Evolutionary conservation across 2,113 vertebrate genomes (phyloP).

Genomic region (Donacobius atricapilla): DNA sequence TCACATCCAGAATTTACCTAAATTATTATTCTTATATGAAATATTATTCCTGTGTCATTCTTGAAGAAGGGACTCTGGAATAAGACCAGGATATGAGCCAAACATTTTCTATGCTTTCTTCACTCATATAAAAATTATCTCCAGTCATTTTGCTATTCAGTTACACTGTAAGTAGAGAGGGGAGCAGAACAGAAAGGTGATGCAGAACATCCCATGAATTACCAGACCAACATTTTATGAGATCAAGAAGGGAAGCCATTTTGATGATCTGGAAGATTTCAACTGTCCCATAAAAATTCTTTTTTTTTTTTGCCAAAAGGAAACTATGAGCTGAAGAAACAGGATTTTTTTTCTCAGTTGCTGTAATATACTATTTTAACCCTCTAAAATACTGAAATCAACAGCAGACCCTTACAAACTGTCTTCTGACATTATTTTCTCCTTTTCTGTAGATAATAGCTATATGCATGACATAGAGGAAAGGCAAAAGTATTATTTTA

Average conservation of each 20-base stretch:
- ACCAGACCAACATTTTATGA: neutral
- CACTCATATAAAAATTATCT: neutral
- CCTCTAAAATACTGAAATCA: neutral
- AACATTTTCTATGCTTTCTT: neutral
- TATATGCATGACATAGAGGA: neutral
- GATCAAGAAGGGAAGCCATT: neutral
- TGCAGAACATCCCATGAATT: neutral
- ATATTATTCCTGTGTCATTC: neutral
- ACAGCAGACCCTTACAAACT: neutral
- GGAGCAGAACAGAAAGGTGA: neutral
- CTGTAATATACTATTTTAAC: neutral
- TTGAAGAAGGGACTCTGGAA: neutral
- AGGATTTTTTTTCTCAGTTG: neutral
- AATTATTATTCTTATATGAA: neutral
- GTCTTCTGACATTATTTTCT: neutral
- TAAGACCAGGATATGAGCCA: neutral
- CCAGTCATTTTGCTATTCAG: neutral
- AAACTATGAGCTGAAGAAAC: neutral
- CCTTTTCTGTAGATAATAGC: neutral
- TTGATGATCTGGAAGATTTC: neutral
- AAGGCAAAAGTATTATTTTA: neutral
- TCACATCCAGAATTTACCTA: neutral
- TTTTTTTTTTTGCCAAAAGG: neutral
- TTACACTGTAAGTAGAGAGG: neutral
- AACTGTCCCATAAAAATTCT: neutral